These are phyloP conservation scores for Eublepharis macularius DNA, from an alignment of 2,113 vertebrate genomes.

Conservation along the genomic window DNA sequence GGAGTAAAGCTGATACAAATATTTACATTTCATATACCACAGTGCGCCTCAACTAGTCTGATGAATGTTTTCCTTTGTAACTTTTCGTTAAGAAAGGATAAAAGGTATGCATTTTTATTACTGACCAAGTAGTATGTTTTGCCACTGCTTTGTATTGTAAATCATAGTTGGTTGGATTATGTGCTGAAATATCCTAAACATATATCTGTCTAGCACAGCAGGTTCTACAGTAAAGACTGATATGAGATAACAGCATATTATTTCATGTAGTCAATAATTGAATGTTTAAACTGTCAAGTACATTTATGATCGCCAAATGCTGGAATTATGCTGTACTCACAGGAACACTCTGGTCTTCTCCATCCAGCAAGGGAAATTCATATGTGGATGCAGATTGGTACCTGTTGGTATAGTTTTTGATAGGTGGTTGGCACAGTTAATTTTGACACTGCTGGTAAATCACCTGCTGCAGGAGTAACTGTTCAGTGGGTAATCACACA, in stretches of 20 bases:
- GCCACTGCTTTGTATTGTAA: neutral
- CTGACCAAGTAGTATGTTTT: neutral
- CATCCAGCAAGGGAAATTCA: neutral
- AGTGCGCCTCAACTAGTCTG: constrained; percentile 40
- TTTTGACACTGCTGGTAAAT: neutral
- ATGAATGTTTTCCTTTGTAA: neutral
- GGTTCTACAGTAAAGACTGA: neutral
- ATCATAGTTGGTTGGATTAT: neutral
- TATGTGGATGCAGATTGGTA: neutral
- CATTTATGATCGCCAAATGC: constrained; percentile 42
- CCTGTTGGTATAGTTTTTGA: neutral
- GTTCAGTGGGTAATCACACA: neutral
- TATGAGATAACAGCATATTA: constrained; percentile 43
- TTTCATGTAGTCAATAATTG: constrained; percentile 47
- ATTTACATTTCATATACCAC: constrained; percentile 39
- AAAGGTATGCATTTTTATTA: neutral
- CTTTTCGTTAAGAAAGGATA: constrained; percentile 43
- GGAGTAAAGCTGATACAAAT: constrained; percentile 40
- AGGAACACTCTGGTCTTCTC: neutral
- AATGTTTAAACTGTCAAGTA: constrained; percentile 42
- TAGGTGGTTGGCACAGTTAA: neutral
- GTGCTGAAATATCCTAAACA: constrained; percentile 4
- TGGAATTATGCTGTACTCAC: constrained; percentile 26
- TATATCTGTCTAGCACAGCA: neutral
- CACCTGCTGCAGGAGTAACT: too few species aligned